Percentiles rank a stretch among this genome's conserved stretches.
phyloP scores from a whole-genome alignment of 2,797 vertebrate species.

The Sparidentex hasta region DNA sequence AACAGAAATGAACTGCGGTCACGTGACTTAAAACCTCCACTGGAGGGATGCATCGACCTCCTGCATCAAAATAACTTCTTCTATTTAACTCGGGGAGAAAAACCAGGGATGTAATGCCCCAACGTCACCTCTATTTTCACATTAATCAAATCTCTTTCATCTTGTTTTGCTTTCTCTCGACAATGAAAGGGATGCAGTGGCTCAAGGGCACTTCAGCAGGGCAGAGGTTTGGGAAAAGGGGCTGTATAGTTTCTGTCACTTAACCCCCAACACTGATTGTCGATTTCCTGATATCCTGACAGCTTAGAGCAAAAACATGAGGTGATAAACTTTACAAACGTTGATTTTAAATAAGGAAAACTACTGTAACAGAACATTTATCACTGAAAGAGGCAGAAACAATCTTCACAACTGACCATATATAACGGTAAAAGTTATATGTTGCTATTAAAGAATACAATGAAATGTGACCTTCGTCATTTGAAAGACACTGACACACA shows the following conservation, averaged over 20 bases:
- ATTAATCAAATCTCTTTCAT: background rate
- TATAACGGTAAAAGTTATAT: conserved; percentile 10
- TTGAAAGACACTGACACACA: background rate
- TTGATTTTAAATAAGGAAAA: background rate
- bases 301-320: background rate
- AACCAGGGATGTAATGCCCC: conserved; percentile 1
- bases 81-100: background rate
- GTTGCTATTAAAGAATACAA: background rate
- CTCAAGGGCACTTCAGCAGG: conserved; percentile 49
- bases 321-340: background rate
- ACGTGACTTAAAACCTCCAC: conserved; percentile 19
- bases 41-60: conserved; percentile 25
- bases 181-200: background rate
- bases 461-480: background rate
- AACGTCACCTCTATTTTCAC: background rate
- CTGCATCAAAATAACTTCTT: background rate
- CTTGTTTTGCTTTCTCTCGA: background rate
- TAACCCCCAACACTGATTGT: background rate
- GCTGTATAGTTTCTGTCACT: background rate
- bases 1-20: background rate
- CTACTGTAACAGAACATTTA: background rate
- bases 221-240: background rate
- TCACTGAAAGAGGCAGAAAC: background rate
- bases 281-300: background rate
- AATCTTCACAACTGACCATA: background rate